phyloP scores from a whole-genome alignment of 2,888 invertebrate genomes.

The Morpho helenor region DNA sequence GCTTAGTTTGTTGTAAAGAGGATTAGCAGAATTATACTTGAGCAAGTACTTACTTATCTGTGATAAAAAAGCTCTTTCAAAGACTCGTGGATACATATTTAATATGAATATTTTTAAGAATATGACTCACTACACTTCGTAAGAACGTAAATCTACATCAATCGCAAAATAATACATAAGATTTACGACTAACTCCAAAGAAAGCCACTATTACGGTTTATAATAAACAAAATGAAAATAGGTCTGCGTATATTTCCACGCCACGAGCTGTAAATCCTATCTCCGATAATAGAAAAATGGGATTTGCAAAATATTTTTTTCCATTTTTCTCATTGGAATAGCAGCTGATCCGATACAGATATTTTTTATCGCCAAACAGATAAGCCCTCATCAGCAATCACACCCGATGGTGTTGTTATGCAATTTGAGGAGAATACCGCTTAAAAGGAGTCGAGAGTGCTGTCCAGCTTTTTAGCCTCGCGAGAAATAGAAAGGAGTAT shows the following conservation, averaged over 20 bases:
- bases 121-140: too few relatives aligned
- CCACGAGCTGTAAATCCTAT: conserved; percentile 14
- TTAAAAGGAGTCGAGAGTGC: too few relatives aligned
- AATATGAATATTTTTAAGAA: too few relatives aligned
- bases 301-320: conserved; percentile 16
- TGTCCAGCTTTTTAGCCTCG: too few relatives aligned
- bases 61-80: background rate
- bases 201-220: conserved; percentile 1
- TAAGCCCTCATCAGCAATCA: too few relatives aligned
- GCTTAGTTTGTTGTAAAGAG: too few relatives aligned
- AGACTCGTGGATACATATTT: background rate
- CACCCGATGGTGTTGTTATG: too few relatives aligned
- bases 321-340: conserved; percentile 8
- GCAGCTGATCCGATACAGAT: conserved; percentile 11
- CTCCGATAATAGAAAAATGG: conserved; percentile 19
- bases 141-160: too few relatives aligned
- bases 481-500: too few relatives aligned
- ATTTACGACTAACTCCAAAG: background rate
- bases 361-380: background rate
- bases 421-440: too few relatives aligned
- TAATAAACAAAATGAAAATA: conserved; percentile 8
- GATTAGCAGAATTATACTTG: too few relatives aligned
- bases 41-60: background rate
- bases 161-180: too few relatives aligned
- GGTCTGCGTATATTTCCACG: conserved; percentile 5